Evolutionary conservation across 1,140 invertebrate genomes (phyloP).

Genomic region (Ridgeia piscesae): DNA sequence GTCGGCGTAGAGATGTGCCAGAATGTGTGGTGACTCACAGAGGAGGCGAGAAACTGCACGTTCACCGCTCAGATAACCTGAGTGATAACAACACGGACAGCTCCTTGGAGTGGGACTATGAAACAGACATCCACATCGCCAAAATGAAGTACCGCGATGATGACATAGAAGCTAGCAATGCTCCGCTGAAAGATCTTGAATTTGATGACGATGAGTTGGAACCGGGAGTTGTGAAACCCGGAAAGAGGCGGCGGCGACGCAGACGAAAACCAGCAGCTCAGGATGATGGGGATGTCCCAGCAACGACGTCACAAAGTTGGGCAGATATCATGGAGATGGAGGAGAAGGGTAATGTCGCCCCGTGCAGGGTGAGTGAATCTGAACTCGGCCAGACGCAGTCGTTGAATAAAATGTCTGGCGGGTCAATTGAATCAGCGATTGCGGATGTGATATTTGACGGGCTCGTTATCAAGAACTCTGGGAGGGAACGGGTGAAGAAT

Average conservation of each 20-base stretch:
- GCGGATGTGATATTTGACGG: conserved; percentile 18
- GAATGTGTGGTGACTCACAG: conserved; percentile 22
- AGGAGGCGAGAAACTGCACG: conserved; percentile 31
- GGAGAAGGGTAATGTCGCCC: conserved; percentile 29
- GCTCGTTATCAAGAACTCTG: conserved; percentile 25
- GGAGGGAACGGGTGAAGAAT: conserved; percentile 32
- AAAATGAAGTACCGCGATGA: background rate
- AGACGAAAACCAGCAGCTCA: background rate
- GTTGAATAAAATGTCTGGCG: background rate
- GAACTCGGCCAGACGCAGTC: background rate
- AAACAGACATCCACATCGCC: conserved; percentile 17
- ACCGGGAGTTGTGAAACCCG: conserved; percentile 9
- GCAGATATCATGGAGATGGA: conserved; percentile 21
- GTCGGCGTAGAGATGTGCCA: conserved; percentile 4
- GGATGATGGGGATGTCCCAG: conserved; percentile 6
- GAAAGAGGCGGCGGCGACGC: conserved; percentile 21
- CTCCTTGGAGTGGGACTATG: conserved; percentile 16
- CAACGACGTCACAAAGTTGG: conserved; percentile 13
- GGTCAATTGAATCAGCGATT: conserved; percentile 25
- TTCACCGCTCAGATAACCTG: conserved; percentile 27
- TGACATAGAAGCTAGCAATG: background rate
- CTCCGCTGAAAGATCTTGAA: background rate
- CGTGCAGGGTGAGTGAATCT: conserved; percentile 22
- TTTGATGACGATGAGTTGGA: conserved; percentile 19
- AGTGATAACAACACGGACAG: conserved; percentile 27